Conservation (phyloP, 2,113 vertebrate species). For the Cyanoderma ruficeps region DNA sequence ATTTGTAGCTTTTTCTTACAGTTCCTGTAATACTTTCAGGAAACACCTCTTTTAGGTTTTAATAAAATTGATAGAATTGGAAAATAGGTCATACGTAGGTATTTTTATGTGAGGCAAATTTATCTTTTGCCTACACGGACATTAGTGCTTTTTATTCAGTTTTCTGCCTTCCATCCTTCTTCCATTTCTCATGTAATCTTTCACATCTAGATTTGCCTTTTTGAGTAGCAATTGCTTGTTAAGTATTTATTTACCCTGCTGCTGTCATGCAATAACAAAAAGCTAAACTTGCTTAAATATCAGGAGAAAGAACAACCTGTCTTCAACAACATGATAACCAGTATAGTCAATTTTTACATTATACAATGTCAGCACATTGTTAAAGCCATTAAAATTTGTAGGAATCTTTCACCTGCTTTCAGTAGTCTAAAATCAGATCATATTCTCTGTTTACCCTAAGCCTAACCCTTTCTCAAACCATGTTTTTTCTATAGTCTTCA, state of each 20-base stretch:
- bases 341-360: neutral
- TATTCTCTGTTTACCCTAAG: neutral
- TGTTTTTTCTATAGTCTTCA: neutral
- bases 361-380: neutral
- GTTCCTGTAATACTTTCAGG: neutral
- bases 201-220: neutral
- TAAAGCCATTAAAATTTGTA: neutral
- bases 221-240: neutral
- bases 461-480: neutral
- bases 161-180: neutral
- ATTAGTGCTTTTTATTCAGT: neutral
- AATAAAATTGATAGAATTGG: neutral
- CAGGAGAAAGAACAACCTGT: neutral
- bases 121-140: neutral
- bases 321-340: neutral
- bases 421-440: neutral
- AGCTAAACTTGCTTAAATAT: neutral
- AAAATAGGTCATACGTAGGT: neutral
- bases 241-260: neutral
- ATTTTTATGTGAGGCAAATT: neutral
- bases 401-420: neutral
- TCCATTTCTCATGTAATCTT: neutral
- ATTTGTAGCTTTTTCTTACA: neutral
- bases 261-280: neutral
- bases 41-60: neutral